Conservation (phyloP, 2,888 invertebrate species). For the Tupiocoris notatus region DNA sequence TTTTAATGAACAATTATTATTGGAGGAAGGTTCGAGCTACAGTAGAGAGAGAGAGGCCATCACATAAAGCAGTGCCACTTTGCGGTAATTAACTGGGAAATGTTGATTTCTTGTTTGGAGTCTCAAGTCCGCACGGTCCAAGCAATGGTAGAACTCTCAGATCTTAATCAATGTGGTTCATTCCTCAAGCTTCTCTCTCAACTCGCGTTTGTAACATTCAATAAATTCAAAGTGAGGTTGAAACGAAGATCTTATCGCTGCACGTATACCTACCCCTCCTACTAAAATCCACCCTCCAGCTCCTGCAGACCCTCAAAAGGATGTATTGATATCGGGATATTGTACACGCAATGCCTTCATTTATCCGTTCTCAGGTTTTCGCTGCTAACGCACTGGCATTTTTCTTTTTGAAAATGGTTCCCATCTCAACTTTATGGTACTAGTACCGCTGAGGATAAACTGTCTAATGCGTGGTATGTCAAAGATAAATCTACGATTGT, state of each 20-base stretch:
- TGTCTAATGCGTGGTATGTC: too few relatives aligned
- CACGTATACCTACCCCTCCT: background rate
- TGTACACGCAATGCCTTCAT: slow-evolving; percentile 25
- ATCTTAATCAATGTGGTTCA: slow-evolving; percentile 41
- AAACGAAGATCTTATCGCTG: slow-evolving; percentile 27
- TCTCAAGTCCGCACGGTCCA: background rate
- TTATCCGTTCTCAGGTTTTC: too few relatives aligned
- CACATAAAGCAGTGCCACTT: slow-evolving; percentile 40
- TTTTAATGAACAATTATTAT: slow-evolving; percentile 45
- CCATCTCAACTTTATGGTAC: too few relatives aligned
- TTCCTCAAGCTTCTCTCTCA: slow-evolving; percentile 15
- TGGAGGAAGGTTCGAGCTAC: slow-evolving; percentile 25
- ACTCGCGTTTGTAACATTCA: slow-evolving; percentile 36
- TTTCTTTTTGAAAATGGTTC: too few relatives aligned
- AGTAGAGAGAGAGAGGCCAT: slow-evolving; percentile 15
- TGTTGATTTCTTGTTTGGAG: slow-evolving; percentile 37
- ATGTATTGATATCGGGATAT: slow-evolving; percentile 37
- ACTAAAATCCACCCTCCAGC: background rate
- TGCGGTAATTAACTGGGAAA: slow-evolving; percentile 41
- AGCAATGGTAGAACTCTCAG: background rate
- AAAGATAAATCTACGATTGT: too few relatives aligned
- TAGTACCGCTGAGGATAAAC: too few relatives aligned
- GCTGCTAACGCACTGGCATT: too few relatives aligned
- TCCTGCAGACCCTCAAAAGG: background rate
- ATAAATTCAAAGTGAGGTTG: slow-evolving; percentile 30